phyloP scores from a whole-genome alignment of 35 echinoderm and acorn worm genomes.

The Heliocidaris erythrogramma region DNA sequence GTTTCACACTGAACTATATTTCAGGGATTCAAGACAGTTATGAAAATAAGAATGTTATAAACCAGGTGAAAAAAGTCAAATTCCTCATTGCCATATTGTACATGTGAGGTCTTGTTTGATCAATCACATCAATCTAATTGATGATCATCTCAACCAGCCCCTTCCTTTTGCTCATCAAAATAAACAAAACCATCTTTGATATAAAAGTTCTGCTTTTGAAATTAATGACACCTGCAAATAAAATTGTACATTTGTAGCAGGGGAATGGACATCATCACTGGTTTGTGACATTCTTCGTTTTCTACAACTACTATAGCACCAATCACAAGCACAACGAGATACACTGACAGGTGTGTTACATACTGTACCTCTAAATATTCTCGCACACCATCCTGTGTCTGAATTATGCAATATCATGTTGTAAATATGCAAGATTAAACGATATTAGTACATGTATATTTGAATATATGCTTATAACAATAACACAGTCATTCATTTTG shows the following conservation, averaged over 20 bases:
- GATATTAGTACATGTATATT: neutral
- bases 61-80: neutral
- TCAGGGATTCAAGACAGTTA: neutral
- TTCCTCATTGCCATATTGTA: too few relatives aligned
- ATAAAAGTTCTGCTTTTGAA: too few relatives aligned
- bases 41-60: neutral
- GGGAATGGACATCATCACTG: neutral
- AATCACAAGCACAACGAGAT: neutral
- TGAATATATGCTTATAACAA: neutral
- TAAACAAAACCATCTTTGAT: too few relatives aligned
- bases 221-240: too few relatives aligned
- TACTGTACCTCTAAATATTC: conserved; percentile 24
- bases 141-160: too few relatives aligned
- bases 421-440: neutral
- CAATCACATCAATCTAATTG: too few relatives aligned
- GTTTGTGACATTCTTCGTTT: neutral
- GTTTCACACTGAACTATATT: neutral
- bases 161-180: too few relatives aligned
- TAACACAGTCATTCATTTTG: neutral
- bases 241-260: neutral
- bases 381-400: conserved; percentile 9
- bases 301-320: neutral
- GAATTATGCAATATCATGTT: neutral
- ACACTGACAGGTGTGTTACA: neutral
- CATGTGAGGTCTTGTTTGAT: too few relatives aligned